Percentiles rank a stretch among this genome's conserved stretches.
Evolutionary conservation across 2,113 vertebrate species (phyloP).

Genomic region (Aptenodytes forsteri): DNA sequence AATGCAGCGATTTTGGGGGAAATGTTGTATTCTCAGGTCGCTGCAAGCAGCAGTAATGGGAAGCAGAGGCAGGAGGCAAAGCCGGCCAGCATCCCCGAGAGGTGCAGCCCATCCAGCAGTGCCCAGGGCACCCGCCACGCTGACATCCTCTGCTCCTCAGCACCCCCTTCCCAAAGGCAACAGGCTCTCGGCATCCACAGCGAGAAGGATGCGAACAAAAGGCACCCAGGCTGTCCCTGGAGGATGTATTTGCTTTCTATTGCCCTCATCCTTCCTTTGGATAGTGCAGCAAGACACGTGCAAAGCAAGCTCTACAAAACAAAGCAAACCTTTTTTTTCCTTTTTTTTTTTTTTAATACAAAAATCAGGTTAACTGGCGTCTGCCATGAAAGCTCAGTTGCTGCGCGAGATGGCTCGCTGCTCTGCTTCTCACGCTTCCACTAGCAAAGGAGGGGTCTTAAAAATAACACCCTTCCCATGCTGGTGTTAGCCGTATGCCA

Average conservation of each 20-base stretch:
- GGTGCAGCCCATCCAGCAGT: background rate
- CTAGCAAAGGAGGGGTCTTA: background rate
- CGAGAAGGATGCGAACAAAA: background rate
- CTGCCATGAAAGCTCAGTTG: background rate
- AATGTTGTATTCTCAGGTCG: background rate
- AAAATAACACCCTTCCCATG: constrained; percentile 27
- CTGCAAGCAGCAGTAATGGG: background rate
- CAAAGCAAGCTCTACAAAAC: background rate
- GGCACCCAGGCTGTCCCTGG: background rate
- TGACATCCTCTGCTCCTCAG: background rate
- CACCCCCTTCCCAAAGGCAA: background rate
- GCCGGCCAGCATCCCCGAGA: too few species aligned
- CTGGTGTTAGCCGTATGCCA: background rate
- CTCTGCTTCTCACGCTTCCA: background rate
- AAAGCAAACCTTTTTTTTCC: background rate
- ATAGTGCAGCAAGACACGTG: background rate
- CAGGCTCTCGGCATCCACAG: background rate
- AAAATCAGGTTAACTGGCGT: background rate
- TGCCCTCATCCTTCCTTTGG: background rate
- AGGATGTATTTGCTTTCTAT: background rate
- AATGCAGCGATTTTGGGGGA: background rate
- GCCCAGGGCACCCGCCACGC: background rate
- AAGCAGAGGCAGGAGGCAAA: background rate
- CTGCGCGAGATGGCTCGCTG: background rate
- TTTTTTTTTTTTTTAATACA: background rate